Conservation (phyloP, 2,888 invertebrate genomes). For the Encarsia formosa region DNA sequence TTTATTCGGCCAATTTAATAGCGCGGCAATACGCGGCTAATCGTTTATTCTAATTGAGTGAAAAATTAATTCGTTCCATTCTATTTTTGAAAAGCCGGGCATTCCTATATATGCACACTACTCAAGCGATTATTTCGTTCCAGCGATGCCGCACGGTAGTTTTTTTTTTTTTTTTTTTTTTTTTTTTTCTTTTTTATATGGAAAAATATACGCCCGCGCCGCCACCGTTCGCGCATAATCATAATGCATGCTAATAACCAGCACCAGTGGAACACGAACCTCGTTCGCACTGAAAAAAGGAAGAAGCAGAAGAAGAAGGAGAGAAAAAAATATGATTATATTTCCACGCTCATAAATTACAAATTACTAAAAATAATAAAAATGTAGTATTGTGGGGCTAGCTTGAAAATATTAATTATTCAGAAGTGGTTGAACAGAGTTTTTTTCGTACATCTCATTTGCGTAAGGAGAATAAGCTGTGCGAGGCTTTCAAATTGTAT, state of each 20-base stretch:
- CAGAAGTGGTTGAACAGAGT: no score
- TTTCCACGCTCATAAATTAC: not conserved
- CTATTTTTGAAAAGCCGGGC: constrained; percentile 17
- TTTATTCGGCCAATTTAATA: constrained; percentile 22
- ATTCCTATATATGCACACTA: not conserved
- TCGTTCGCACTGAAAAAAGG: constrained; percentile 11
- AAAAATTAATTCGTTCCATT: constrained; percentile 21
- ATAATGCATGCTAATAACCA: constrained; percentile 26
- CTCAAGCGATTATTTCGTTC: constrained; percentile 11
- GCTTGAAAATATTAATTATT: no score
- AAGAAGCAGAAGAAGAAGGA: not conserved
- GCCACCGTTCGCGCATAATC: constrained; percentile 8
- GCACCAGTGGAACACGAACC: constrained; percentile 12
- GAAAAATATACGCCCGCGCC: not conserved
- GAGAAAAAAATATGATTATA: not conserved
- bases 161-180: no score
- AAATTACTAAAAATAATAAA: not conserved
- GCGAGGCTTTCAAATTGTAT: no score
- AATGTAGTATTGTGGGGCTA: no score
- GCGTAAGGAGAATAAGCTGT: no score
- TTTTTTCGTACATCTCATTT: no score
- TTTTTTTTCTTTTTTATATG: constrained; percentile 15
- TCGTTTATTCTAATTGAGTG: constrained; percentile 25
- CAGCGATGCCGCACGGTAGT: not conserved
- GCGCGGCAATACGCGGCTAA: constrained; percentile 13